Evolutionary conservation across 2,113 vertebrate species (phyloP).

Genomic region (Ceyx margarethae): DNA sequence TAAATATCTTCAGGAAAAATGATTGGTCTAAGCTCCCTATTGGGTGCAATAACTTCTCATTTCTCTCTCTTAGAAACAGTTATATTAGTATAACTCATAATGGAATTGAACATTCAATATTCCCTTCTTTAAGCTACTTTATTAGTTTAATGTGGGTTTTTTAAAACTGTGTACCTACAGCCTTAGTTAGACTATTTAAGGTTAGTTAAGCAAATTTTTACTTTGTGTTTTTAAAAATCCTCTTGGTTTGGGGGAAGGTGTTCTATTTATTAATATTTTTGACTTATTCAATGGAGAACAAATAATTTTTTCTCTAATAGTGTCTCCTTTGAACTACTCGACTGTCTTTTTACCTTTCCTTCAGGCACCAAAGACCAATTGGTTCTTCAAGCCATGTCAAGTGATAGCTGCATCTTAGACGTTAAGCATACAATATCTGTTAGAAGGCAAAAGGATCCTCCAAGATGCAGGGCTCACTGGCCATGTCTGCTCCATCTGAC

Average conservation of each 20-base stretch:
- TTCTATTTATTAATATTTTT: neutral
- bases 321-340: neutral
- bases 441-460: neutral
- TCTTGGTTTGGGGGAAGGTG: neutral
- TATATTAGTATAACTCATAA: neutral
- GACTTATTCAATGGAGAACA: neutral
- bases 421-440: neutral
- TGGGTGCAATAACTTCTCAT: neutral
- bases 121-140: neutral
- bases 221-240: neutral
- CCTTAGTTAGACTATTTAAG: neutral
- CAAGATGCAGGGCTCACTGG: rapidly evolving
- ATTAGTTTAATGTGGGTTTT: neutral
- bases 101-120: neutral
- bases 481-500: neutral
- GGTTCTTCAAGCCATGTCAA: neutral
- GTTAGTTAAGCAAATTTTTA: neutral
- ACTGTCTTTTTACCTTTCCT: neutral
- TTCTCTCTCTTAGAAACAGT: neutral
- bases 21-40: neutral
- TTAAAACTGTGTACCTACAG: neutral
- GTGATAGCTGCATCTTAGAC: neutral
- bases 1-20: neutral
- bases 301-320: neutral
- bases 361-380: neutral